phyloP scores from a whole-genome alignment of 2,113 vertebrate genomes.

The Apteryx owenii region DNA sequence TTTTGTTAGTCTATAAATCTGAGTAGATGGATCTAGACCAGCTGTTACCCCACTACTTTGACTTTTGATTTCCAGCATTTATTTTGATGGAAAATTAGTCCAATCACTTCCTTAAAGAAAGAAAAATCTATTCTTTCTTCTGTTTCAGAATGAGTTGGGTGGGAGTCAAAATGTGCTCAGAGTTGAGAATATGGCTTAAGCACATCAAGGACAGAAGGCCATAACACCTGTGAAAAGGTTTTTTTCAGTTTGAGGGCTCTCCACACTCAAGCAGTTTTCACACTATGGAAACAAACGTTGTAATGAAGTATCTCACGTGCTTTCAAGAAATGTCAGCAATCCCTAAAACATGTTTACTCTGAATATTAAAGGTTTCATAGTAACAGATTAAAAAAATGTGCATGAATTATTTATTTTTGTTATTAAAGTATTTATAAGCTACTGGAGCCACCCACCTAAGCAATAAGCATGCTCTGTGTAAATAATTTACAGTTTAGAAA shows the following conservation, averaged over 20 bases:
- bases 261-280: not conserved
- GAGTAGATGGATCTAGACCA: not conserved
- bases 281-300: not conserved
- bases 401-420: slow-evolving; percentile 33
- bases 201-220: not conserved
- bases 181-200: not conserved
- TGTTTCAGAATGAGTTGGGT: not conserved
- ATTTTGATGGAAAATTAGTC: not conserved
- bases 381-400: not conserved
- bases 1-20: not conserved
- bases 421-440: slow-evolving; percentile 41
- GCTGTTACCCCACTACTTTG: not conserved
- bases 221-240: not conserved
- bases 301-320: not conserved
- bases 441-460: not conserved
- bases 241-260: not conserved
- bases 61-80: not conserved
- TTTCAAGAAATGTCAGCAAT: not conserved
- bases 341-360: not conserved
- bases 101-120: not conserved
- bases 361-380: slow-evolving; percentile 14
- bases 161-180: not conserved
- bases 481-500: slow-evolving; percentile 52
- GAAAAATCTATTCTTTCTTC: not conserved
- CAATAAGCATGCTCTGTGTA: not conserved